Conservation (phyloP, 2,113 vertebrate genomes). For the Phainopepla nitens region DNA sequence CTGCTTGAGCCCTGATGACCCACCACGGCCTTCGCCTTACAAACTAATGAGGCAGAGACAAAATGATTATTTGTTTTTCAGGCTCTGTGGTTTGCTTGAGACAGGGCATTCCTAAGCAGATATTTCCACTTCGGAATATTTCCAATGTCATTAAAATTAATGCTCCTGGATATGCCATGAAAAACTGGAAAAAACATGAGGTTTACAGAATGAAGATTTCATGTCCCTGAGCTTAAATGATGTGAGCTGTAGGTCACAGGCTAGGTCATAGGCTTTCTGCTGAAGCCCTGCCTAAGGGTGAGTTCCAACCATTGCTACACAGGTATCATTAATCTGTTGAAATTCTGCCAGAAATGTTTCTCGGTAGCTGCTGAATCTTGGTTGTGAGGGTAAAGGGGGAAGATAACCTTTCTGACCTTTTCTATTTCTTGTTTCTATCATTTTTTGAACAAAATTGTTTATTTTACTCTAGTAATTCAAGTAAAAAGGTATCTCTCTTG, state of each 20-base stretch:
- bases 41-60: not conserved
- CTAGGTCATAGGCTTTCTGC: not conserved
- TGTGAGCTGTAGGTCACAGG: not conserved
- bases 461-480: not conserved
- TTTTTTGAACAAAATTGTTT: not conserved
- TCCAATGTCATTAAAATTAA: not conserved
- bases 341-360: not conserved
- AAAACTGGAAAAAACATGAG: not conserved
- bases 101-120: not conserved
- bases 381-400: not conserved
- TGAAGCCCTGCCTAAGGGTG: not conserved
- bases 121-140: not conserved
- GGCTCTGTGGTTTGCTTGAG: not conserved
- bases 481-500: not conserved
- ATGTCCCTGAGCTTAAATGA: not conserved
- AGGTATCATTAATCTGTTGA: not conserved
- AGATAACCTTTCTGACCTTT: not conserved
- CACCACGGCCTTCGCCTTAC: not conserved
- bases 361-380: not conserved
- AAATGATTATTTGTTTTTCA: not conserved
- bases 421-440: not conserved
- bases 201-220: not conserved
- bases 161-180: not conserved
- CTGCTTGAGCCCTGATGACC: not conserved
- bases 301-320: not conserved